A percentile compares a stretch with the other conserved stretches of the same genome.
Conservation (phyloP, 1,140 invertebrate genomes). For the Stegodyphus dumicola region DNA sequence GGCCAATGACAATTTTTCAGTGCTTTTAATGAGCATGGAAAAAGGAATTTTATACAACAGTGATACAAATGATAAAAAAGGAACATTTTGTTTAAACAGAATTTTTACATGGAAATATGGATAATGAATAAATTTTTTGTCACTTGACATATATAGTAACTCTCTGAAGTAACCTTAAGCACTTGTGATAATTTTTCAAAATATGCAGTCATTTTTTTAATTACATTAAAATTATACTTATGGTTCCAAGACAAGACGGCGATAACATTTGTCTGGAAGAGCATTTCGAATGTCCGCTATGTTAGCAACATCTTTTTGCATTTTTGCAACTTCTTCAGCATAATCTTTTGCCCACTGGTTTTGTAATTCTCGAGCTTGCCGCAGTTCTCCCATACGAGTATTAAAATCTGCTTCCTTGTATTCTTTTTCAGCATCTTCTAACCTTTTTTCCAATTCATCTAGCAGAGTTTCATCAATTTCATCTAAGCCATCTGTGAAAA, state of each 20-base stretch:
- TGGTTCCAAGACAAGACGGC: conserved; percentile 71
- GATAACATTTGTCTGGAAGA: conserved; percentile 85
- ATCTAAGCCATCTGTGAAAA: conserved; percentile 57
- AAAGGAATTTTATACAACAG: background rate
- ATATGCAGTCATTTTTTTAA: background rate
- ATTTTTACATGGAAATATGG: background rate
- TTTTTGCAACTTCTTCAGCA: conserved; percentile 79
- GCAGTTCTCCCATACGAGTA: conserved; percentile 78
- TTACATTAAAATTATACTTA: background rate
- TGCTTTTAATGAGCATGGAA: background rate
- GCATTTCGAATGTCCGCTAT: conserved; percentile 85
- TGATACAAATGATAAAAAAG: no score
- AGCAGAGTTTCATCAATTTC: conserved; percentile 76
- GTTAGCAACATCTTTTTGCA: conserved; percentile 85
- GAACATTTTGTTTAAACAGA: background rate
- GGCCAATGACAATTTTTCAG: no score
- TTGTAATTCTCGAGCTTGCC: conserved; percentile 78
- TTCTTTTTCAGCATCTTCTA: conserved; percentile 79
- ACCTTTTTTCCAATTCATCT: conserved; percentile 78
- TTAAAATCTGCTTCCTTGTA: conserved; percentile 81
- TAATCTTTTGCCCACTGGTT: conserved; percentile 84
- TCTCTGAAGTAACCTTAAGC: background rate
- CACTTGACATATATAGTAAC: background rate
- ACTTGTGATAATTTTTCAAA: background rate
- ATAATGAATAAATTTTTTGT: background rate